phyloP scores from a whole-genome alignment of 2,797 vertebrate species.

The Pangasius larnaudii region DNA sequence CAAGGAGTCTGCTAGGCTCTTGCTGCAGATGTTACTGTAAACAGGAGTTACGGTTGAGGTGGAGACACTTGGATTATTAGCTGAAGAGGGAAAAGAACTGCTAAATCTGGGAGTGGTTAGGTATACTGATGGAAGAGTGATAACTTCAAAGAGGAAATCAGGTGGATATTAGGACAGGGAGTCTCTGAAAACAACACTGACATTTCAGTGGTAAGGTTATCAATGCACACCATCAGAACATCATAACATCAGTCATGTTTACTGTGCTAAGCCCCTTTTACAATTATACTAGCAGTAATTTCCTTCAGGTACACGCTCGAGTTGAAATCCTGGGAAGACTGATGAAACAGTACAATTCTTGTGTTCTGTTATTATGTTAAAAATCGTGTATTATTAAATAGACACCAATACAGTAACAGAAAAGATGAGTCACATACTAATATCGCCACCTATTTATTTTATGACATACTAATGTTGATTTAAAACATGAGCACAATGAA shows the following conservation, averaged over 20 bases:
- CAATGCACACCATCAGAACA: not conserved
- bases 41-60: conserved; percentile 39
- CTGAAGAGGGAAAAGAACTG: conserved; percentile 8
- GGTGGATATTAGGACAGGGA: conserved; percentile 31
- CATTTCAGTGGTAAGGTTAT: not conserved
- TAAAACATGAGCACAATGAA: not conserved
- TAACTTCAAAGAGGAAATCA: conserved; percentile 65
- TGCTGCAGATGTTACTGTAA: conserved; percentile 39
- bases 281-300: not conserved
- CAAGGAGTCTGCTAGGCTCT: conserved; percentile 20
- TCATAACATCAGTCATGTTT: not conserved
- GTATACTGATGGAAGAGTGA: not conserved
- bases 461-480: not conserved
- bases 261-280: not conserved
- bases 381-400: not conserved
- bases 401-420: not conserved
- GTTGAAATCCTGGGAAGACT: not conserved
- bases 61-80: conserved; percentile 40
- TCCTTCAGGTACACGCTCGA: not conserved
- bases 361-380: too few species aligned
- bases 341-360: not conserved
- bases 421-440: not conserved
- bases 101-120: conserved; percentile 30
- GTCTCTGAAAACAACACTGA: not conserved
- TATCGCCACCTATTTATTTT: not conserved